Base-by-base conservation (phyloP, 1,140 invertebrate species). In the Drosophila mojavensis region DNA sequence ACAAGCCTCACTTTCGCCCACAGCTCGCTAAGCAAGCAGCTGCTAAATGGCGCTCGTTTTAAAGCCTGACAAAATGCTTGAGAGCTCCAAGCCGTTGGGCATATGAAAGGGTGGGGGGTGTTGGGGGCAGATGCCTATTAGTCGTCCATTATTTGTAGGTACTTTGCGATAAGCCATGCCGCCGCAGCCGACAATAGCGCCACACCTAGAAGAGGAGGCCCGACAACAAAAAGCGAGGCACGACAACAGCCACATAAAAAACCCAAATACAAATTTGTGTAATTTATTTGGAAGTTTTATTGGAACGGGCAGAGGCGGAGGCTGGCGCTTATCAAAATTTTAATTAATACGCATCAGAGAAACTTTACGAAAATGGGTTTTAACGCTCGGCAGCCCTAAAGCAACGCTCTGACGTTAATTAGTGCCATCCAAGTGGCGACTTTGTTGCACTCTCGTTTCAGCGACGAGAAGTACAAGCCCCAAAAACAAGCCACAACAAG, bases 261-360 rank as follows among this genome's bases (percentile, higher is more conserved):
- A 55, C 60, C 61, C 56, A 67, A 69, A 85, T 70, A 86, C 83
- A 82, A 88, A 83, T 79, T 88, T 55, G 63, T 79, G 84, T 89
- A 89, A 88, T 88, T 89, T 89, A 88, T 88, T 88, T 88, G 74
- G 79, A 88, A 82, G 54, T 77, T 88, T 77, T 83, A 88, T 86
- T 86, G 77, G 68, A 60, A 47, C 60, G 50, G n/a, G 48, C 13
- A 30, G 33, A 17, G 30, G n/a, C n/a, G 54, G 56, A 61, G 43
- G 24, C 11, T 63, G 66, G 72, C 69, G 73, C 80, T 88, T 88
- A 88, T 88, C 84, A 88, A 88, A 88, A 84, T 88, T 88, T 88
- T 88, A 88, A 88, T 88, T 88, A 88, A 88, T 89, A 82, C 84
- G 80, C 84, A 88, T 88, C 84, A 75, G 80, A 78, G 75, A 78